Percentiles rank a stretch among this genome's conserved stretches.
Conservation (phyloP, 2,888 invertebrate genomes). For the Drosophila tanythrix region DNA sequence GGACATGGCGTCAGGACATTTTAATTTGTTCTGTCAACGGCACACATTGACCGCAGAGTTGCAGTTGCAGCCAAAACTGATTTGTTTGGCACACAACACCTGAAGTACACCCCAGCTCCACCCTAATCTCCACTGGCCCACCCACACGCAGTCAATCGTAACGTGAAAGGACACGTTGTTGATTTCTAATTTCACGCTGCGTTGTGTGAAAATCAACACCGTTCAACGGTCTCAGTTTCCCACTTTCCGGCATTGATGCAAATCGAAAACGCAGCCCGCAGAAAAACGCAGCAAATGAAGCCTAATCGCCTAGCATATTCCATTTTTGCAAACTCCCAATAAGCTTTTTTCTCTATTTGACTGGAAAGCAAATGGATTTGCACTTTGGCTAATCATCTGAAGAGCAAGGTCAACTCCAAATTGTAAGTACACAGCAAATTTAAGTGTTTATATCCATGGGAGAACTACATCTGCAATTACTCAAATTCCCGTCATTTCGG, state of each 20-base stretch:
- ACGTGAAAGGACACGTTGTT: conserved; percentile 67
- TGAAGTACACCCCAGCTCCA: conserved; percentile 45
- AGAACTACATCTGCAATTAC: not conserved
- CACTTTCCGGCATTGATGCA: conserved; percentile 27
- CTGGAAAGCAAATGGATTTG: conserved; percentile 19
- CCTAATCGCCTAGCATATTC: conserved; percentile 42
- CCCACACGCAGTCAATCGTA: conserved; percentile 19
- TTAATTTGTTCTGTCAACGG: conserved; percentile 82
- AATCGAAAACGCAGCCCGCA: conserved; percentile 64
- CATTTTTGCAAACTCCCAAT: not conserved
- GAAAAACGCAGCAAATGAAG: conserved; percentile 72
- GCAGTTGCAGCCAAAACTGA: conserved; percentile 52
- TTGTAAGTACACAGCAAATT: not conserved
- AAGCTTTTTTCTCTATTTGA: not conserved
- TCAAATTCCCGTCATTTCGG: not conserved
- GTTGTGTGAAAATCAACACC: conserved; percentile 82
- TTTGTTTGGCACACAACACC: conserved; percentile 62
- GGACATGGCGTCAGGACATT: conserved; percentile 71
- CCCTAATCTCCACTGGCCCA: not conserved
- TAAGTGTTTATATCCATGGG: not conserved
- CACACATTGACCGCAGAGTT: conserved; percentile 62
- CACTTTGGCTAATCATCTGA: conserved; percentile 1
- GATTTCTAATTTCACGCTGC: conserved; percentile 81
- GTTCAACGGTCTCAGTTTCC: conserved; percentile 32
- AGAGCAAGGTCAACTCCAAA: not conserved